Percentiles rank a stretch among this genome's conserved stretches.
Conservation (phyloP, 2,888 invertebrate genomes). For the Tetranychus piercei region DNA sequence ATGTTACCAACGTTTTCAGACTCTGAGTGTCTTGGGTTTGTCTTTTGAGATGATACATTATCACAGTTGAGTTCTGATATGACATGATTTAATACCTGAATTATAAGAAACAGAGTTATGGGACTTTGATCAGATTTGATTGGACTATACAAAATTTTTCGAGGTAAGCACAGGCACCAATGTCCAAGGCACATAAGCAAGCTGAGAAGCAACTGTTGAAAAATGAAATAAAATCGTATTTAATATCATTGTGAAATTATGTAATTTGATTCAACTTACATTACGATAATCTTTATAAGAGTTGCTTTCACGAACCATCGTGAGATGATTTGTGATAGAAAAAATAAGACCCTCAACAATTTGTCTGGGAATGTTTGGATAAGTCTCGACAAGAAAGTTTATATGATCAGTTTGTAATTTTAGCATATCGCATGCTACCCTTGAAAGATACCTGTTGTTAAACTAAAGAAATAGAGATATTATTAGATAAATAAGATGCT, state of each 20-base stretch:
- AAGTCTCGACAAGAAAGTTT: conserved; percentile 47
- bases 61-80: background rate
- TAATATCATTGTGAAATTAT: background rate
- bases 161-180: conserved; percentile 66
- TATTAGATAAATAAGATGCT: background rate
- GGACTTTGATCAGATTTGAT: background rate
- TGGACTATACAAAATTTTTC: background rate
- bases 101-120: background rate
- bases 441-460: conserved; percentile 58
- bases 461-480: conserved; percentile 33
- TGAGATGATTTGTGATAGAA: conserved; percentile 16
- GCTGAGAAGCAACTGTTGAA: conserved; percentile 36
- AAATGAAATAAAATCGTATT: no score
- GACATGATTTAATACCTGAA: background rate
- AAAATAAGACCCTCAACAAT: conserved; percentile 37
- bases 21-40: background rate
- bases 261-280: conserved; percentile 2
- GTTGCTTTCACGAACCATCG: conserved; percentile 14
- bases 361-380: conserved; percentile 52
- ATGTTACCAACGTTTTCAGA: background rate
- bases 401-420: conserved; percentile 60
- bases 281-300: conserved; percentile 19
- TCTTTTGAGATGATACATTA: background rate
- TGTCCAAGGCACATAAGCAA: conserved; percentile 74
- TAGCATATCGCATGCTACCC: conserved; percentile 63